phyloP scores from a whole-genome alignment of 64 coral and sea anemone genomes.

The Dendrophyllia cribrosa region DNA sequence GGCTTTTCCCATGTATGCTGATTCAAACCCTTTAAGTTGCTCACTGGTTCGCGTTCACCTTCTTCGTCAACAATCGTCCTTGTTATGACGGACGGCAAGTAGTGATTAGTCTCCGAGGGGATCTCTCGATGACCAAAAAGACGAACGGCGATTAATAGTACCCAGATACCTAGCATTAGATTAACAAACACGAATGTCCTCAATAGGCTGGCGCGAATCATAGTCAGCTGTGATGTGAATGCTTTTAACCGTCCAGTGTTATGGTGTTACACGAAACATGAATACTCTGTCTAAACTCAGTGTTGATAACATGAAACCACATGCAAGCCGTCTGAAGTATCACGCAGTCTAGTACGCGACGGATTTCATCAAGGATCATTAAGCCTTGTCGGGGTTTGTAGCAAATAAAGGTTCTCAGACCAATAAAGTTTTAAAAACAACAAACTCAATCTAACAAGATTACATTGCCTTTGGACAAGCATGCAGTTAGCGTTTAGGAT shows the following conservation, averaged over 20 bases:
- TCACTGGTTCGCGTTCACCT: neutral
- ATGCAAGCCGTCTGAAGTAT: too few species aligned
- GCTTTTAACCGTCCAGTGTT: too few species aligned
- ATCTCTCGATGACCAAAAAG: neutral
- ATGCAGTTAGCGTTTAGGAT: too few species aligned
- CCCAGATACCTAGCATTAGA: neutral
- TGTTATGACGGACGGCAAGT: neutral
- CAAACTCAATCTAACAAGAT: too few species aligned
- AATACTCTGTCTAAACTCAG: neutral
- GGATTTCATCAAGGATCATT: too few species aligned
- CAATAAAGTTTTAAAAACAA: too few species aligned
- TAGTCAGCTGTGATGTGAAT: neutral
- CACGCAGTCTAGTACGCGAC: too few species aligned
- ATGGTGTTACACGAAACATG: neutral
- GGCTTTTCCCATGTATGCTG: conserved; percentile 26
- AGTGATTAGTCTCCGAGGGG: neutral
- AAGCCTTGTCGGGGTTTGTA: too few species aligned
- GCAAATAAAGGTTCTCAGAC: too few species aligned
- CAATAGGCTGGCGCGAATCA: neutral
- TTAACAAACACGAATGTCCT: neutral
- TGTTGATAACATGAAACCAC: too few species aligned
- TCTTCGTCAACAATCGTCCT: neutral
- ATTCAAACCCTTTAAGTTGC: neutral
- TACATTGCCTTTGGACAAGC: too few species aligned
- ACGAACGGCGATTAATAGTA: neutral